A percentile compares a stretch with the other conserved stretches of the same genome.
phyloP scores from a whole-genome alignment of 2,888 invertebrate species.

The Therioaphis trifolii region DNA sequence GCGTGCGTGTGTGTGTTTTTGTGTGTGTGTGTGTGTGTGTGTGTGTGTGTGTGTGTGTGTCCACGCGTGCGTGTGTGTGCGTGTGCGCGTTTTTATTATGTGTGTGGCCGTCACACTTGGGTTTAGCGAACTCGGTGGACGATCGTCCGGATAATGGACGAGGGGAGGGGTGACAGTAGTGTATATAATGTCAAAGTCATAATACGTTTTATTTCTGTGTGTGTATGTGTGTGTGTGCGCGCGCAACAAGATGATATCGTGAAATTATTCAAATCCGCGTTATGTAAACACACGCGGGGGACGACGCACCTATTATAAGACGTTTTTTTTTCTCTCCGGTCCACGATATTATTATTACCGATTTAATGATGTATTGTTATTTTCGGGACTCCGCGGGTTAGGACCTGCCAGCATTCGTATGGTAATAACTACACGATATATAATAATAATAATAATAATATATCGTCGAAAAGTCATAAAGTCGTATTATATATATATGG shows the following conservation, averaged over 20 bases:
- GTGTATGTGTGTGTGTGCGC: background rate
- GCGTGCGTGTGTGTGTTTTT: no score
- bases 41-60: no score
- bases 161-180: background rate
- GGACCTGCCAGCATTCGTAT: conserved; percentile 26
- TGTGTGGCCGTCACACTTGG: background rate
- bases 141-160: background rate
- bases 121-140: background rate
- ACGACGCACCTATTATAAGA: conserved; percentile 16
- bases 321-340: background rate
- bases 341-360: conserved; percentile 8
- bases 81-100: background rate
- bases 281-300: conserved; percentile 47
- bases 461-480: conserved; percentile 1
- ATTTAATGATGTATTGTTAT: conserved; percentile 39
- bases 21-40: no score
- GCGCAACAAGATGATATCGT: conserved; percentile 58
- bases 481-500: no score
- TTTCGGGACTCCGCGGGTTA: conserved; percentile 35
- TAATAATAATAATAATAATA: background rate
- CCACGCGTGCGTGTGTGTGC: background rate
- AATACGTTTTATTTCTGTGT: no score
- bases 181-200: background rate
- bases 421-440: background rate
- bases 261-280: conserved; percentile 61